A percentile compares a stretch with the other conserved stretches of the same genome.
Conservation (phyloP, 2,888 invertebrate species). For the Yponomeuta malinellus region DNA sequence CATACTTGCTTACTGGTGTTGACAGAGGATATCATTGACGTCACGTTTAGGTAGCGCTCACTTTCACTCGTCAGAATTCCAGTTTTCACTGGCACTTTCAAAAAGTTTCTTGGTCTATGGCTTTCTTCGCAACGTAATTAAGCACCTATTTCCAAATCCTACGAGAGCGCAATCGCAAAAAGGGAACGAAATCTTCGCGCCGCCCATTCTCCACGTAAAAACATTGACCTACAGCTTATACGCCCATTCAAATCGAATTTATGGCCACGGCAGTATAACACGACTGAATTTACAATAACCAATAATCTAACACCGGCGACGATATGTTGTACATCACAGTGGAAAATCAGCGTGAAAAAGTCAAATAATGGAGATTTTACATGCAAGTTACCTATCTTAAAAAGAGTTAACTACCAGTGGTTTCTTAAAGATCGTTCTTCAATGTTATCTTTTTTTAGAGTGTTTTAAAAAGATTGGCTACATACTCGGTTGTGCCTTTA, state of each 20-base stretch:
- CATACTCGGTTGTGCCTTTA: too few relatives aligned
- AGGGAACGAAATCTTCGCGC: background rate
- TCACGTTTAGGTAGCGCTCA: background rate
- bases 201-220: background rate
- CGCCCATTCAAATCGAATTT: background rate
- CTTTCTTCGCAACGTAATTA: background rate
- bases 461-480: too few relatives aligned
- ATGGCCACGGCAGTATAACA: background rate
- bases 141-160: background rate
- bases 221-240: background rate
- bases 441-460: too few relatives aligned
- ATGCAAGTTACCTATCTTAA: too few relatives aligned
- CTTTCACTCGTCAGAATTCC: background rate
- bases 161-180: background rate
- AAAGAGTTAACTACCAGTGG: too few relatives aligned
- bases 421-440: too few relatives aligned
- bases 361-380: too few relatives aligned
- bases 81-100: background rate
- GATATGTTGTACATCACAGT: too few relatives aligned
- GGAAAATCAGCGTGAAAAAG: too few relatives aligned
- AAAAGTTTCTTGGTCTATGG: background rate
- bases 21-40: background rate
- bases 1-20: too few relatives aligned
- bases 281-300: background rate
- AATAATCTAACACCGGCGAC: too few relatives aligned